Percentiles rank a stretch among this genome's conserved stretches.
These are phyloP conservation scores for Heterodera schachtii DNA, from an alignment of 1,140 invertebrate genomes.

Conservation along the genomic window DNA sequence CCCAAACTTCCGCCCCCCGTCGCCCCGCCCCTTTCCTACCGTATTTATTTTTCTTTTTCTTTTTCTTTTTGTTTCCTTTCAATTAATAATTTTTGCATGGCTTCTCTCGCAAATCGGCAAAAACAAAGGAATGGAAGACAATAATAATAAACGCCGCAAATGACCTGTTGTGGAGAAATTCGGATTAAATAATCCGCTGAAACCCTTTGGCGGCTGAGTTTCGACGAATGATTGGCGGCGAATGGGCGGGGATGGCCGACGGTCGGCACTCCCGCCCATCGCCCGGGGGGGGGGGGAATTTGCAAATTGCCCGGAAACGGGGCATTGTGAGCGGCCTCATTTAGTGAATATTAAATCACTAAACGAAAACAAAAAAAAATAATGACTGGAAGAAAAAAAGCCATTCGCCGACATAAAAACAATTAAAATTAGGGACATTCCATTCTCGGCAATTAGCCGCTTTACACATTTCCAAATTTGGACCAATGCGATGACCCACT, in stretches of 20 bases:
- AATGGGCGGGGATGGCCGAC: background rate
- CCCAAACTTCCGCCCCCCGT: no score
- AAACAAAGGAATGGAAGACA: background rate
- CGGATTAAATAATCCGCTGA: conserved; percentile 5
- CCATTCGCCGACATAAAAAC: no score
- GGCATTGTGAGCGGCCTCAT: background rate
- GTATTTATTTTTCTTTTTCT: background rate
- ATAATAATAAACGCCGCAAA: conserved; percentile 1
- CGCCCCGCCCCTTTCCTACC: no score
- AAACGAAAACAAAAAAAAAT: background rate
- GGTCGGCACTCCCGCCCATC: background rate
- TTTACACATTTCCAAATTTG: background rate
- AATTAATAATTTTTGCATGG: background rate
- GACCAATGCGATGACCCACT: background rate
- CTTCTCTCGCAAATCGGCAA: background rate
- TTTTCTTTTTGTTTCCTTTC: background rate
- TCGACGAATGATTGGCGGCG: background rate
- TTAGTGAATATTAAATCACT: background rate
- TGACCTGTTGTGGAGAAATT: conserved; percentile 5
- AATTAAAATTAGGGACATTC: background rate
- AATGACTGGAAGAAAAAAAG: no score
- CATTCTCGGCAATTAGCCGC: background rate
- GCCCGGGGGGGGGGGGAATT: no score
- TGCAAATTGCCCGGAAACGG: background rate
- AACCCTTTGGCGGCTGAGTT: background rate